phyloP scores from a whole-genome alignment of 2,797 vertebrate genomes.

The Florisuga fusca region DNA sequence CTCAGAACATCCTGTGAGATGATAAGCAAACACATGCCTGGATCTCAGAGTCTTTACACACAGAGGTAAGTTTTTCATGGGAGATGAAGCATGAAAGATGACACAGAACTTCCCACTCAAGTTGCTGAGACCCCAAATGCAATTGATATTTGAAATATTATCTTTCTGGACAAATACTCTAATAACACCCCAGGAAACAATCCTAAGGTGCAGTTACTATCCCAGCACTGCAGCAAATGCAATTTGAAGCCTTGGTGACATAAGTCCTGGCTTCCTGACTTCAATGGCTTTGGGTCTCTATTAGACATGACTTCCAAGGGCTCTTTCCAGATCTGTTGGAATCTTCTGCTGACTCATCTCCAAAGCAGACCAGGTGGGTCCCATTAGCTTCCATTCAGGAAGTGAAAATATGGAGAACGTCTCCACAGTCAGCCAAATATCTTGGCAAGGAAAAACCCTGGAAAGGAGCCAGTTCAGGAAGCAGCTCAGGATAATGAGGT shows the following conservation, averaged over 20 bases:
- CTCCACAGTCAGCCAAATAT: slow-evolving; percentile 34
- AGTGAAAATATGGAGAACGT: not conserved
- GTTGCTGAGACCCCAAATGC: slow-evolving; percentile 48
- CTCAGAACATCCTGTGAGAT: not conserved
- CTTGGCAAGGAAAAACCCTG: slow-evolving; percentile 48
- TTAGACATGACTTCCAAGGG: not conserved
- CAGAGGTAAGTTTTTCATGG: slow-evolving; percentile 26
- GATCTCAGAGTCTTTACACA: slow-evolving; percentile 6
- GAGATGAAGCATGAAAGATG: not conserved
- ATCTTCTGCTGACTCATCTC: slow-evolving; percentile 63
- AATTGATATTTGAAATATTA: slow-evolving; percentile 64
- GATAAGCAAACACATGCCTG: not conserved
- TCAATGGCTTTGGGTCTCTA: not conserved
- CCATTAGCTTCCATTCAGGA: slow-evolving; percentile 42
- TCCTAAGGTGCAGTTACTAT: slow-evolving; percentile 28
- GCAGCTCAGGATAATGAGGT: slow-evolving; percentile 59
- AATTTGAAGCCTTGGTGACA: not conserved
- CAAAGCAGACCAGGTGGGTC: slow-evolving; percentile 51
- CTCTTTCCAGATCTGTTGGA: not conserved
- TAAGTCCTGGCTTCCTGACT: not conserved
- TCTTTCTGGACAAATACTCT: slow-evolving; percentile 63
- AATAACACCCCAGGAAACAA: slow-evolving; percentile 30
- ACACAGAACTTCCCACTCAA: slow-evolving; percentile 45
- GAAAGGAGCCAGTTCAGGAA: slow-evolving; percentile 61
- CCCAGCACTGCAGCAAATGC: not conserved